Percentiles rank a stretch among this genome's conserved stretches.
These are phyloP conservation scores for Cheilosia pagana DNA, from an alignment of 2,888 invertebrate species.

Conservation along the genomic window DNA sequence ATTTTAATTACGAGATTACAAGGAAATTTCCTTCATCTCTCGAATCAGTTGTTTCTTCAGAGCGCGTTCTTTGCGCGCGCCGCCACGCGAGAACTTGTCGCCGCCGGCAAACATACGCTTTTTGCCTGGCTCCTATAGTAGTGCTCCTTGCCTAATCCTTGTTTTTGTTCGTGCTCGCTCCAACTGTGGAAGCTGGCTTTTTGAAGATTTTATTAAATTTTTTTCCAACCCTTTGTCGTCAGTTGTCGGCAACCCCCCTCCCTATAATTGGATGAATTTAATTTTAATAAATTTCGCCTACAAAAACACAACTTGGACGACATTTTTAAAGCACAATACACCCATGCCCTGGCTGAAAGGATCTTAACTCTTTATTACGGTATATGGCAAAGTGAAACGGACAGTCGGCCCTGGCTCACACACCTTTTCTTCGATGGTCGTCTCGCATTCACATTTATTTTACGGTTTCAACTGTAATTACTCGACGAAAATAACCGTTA, in stretches of 20 bases:
- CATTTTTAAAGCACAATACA: not conserved
- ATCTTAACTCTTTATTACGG: conserved; percentile 48
- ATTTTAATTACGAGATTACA: conserved; percentile 77
- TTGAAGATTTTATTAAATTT: conserved; percentile 37
- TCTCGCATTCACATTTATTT: conserved; percentile 71
- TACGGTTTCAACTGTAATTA: conserved; percentile 74
- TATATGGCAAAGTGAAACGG: conserved; percentile 20
- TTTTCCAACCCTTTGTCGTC: not conserved
- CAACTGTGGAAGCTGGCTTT: conserved; percentile 12
- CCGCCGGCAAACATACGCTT: conserved; percentile 58
- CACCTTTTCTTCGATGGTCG: conserved; percentile 4
- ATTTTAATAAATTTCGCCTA: not conserved
- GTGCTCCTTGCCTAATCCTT: conserved; percentile 44
- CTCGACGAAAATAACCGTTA: conserved; percentile 73
- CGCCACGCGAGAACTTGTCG: conserved; percentile 62
- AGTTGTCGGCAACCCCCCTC: not conserved
- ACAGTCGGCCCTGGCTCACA: not conserved
- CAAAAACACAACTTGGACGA: not conserved
- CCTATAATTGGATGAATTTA: conserved; percentile 19
- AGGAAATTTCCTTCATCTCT: conserved; percentile 72
- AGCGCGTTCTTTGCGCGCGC: conserved; percentile 19
- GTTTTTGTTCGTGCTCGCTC: not conserved
- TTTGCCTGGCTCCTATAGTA: conserved; percentile 23
- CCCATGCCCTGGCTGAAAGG: not conserved
- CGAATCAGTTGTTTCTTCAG: conserved; percentile 50